A percentile compares a stretch with the other conserved stretches of the same genome.
phyloP scores from a whole-genome alignment of 2,797 vertebrate species.

The Psittacula echo region DNA sequence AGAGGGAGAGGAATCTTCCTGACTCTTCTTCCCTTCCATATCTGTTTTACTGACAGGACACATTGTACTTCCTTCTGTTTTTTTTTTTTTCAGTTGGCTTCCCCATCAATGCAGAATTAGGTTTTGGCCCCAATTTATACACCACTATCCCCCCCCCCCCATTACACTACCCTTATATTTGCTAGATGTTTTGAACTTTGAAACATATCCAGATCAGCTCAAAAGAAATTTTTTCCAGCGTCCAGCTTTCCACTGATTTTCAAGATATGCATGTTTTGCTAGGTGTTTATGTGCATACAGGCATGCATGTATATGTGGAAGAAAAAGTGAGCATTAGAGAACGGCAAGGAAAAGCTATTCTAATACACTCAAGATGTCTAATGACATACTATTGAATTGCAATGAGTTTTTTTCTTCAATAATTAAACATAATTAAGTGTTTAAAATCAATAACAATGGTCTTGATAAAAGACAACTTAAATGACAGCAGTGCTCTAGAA shows the following conservation, averaged over 20 bases:
- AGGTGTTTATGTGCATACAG: not conserved
- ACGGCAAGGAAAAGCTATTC: not conserved
- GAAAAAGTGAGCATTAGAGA: not conserved
- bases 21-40: not conserved
- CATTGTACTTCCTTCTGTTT: not conserved
- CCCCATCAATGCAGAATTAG: not conserved
- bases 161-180: not conserved
- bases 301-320: not conserved
- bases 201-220: not conserved
- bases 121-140: not conserved
- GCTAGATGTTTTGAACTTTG: not conserved
- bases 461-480: not conserved
- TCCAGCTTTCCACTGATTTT: not conserved
- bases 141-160: too few species aligned
- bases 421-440: not conserved
- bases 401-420: not conserved
- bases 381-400: not conserved
- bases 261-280: not conserved
- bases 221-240: not conserved
- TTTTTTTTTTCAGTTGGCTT: not conserved
- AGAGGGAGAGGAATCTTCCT: not conserved
- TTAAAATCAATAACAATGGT: not conserved
- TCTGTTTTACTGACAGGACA: not conserved
- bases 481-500: not conserved
- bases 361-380: not conserved